Percentiles rank a stretch among this genome's conserved stretches.
Evolutionary conservation across 2,888 invertebrate genomes (phyloP).

Genomic region (Incurvaria masculella): DNA sequence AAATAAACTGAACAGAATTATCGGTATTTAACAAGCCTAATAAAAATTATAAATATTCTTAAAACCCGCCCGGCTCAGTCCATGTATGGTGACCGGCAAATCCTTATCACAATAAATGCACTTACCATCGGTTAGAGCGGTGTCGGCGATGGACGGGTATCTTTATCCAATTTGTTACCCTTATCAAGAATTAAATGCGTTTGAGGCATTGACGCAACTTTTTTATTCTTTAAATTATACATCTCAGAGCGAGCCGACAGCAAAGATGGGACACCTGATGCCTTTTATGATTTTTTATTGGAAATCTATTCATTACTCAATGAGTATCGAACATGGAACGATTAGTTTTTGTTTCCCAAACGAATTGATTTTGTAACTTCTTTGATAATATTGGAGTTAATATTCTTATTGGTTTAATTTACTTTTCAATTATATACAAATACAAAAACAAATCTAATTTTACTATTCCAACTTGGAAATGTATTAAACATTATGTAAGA

Average conservation of each 20-base stretch:
- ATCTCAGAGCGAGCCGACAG: slow-evolving; percentile 30
- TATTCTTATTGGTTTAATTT: not conserved
- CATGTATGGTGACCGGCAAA: slow-evolving; percentile 25
- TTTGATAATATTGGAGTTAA: not conserved
- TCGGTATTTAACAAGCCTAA: too few species aligned
- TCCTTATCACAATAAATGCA: slow-evolving; percentile 51
- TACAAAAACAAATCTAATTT: too few species aligned
- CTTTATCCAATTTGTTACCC: slow-evolving; percentile 57
- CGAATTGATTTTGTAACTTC: not conserved
- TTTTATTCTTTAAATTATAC: slow-evolving; percentile 48
- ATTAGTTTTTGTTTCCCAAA: slow-evolving; percentile 2
- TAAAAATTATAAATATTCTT: too few species aligned
- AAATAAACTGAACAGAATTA: too few species aligned
- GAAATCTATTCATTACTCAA: slow-evolving; percentile 37
- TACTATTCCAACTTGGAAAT: too few species aligned
- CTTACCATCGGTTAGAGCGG: slow-evolving; percentile 52
- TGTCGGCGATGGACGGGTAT: slow-evolving; percentile 27
- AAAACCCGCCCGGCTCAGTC: too few species aligned
- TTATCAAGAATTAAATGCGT: slow-evolving; percentile 57
- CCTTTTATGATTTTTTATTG: slow-evolving; percentile 46
- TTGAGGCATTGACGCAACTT: slow-evolving; percentile 39
- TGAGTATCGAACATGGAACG: slow-evolving; percentile 25
- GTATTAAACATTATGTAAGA: too few species aligned
- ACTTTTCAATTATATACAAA: not conserved
- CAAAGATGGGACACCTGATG: slow-evolving; percentile 40